These are phyloP conservation scores for Oxytorus armatus DNA, from an alignment of 2,888 invertebrate species.

Conservation along the genomic window DNA sequence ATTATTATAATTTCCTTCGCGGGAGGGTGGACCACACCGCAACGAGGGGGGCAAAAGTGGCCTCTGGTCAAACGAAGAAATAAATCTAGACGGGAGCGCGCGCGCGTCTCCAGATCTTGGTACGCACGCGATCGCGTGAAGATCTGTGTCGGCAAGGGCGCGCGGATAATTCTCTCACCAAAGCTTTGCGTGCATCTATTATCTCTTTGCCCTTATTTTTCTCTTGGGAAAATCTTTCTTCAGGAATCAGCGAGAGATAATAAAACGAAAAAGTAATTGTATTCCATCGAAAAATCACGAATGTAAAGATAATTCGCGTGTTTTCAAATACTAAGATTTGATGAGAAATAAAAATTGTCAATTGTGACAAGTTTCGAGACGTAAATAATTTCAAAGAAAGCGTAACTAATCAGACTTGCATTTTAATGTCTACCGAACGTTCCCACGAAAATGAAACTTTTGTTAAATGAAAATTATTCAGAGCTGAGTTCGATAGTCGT, in stretches of 20 bases:
- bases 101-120: slow-evolving; percentile 48
- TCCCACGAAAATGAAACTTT: too few relatives aligned
- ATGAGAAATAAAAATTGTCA: too few relatives aligned
- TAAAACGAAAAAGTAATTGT: too few relatives aligned
- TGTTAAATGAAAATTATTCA: neutral
- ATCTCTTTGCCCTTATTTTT: neutral
- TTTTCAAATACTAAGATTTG: too few relatives aligned
- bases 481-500: neutral
- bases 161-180: slow-evolving; percentile 9
- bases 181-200: slow-evolving; percentile 9
- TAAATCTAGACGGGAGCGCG: slow-evolving; percentile 58
- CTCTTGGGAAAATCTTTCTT: neutral
- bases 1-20: slow-evolving; percentile 21
- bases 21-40: slow-evolving; percentile 45
- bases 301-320: too few relatives aligned
- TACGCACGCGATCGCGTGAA: slow-evolving; percentile 59
- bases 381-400: too few relatives aligned
- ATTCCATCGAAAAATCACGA: too few relatives aligned
- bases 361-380: too few relatives aligned
- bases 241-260: too few relatives aligned
- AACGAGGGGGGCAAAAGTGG: slow-evolving; percentile 49
- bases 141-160: slow-evolving; percentile 54
- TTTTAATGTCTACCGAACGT: too few relatives aligned
- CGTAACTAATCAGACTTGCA: too few relatives aligned
- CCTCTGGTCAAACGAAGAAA: slow-evolving; percentile 56